phyloP scores from a whole-genome alignment of 2,113 vertebrate genomes.

The Dolichotis patagonum region DNA sequence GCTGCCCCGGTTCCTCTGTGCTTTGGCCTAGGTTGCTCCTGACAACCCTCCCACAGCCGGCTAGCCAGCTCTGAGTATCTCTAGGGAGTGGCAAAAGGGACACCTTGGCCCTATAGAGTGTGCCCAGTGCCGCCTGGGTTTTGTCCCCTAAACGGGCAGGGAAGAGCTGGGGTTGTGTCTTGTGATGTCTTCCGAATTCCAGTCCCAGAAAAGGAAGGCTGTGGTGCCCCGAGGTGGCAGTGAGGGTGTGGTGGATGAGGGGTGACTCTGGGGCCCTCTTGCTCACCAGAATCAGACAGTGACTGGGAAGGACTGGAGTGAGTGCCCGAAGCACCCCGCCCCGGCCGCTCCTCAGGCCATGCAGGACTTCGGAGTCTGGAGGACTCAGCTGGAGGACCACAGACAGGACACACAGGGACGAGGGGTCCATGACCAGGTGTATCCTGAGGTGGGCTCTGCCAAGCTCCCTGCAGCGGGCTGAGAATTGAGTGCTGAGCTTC shows the following conservation, averaged over 20 bases:
- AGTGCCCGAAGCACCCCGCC: background rate
- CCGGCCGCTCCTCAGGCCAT: background rate
- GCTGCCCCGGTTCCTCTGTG: background rate
- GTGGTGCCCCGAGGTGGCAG: too few relatives aligned
- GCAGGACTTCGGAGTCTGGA: background rate
- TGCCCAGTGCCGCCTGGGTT: too few relatives aligned
- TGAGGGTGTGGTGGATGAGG: background rate
- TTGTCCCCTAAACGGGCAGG: fast-evolving
- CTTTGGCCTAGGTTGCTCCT: background rate
- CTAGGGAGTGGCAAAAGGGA: background rate
- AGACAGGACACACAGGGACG: background rate
- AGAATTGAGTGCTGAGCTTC: background rate
- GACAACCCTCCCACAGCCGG: background rate
- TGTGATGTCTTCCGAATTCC: fast-evolving
- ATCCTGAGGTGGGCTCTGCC: background rate
- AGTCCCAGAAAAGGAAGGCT: background rate
- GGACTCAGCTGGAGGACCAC: background rate
- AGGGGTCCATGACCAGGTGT: background rate
- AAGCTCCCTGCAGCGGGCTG: background rate
- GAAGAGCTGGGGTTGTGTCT: fast-evolving
- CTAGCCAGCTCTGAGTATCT: background rate
- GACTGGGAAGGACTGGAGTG: background rate
- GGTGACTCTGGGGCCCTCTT: background rate
- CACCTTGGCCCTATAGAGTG: too few relatives aligned
- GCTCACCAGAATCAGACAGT: background rate